Conservation (phyloP, 2,797 vertebrate genomes). For the Fistularia tabacaria region DNA sequence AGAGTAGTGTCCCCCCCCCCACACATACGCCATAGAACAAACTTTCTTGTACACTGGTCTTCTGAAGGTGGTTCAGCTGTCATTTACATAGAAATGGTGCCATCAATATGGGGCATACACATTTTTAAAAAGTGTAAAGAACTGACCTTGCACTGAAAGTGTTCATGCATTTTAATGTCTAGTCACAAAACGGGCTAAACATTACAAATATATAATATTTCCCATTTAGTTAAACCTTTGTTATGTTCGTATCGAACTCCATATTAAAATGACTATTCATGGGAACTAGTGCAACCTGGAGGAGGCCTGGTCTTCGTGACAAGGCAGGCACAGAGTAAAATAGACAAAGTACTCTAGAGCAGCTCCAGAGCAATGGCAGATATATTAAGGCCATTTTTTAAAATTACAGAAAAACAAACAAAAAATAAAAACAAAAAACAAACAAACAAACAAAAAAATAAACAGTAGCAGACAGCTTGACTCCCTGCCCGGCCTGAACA, state of each 20-base stretch:
- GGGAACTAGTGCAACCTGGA: constrained; percentile 98
- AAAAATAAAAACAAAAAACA: constrained; percentile 77
- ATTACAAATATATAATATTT: constrained; percentile 80
- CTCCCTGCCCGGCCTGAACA: constrained; percentile 59
- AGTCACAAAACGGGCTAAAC: constrained; percentile 79
- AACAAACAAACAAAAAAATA: constrained; percentile 39
- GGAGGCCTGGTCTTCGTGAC: constrained; percentile 92
- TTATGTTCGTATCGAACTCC: constrained; percentile 78
- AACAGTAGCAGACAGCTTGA: constrained; percentile 74
- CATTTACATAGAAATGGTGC: constrained; percentile 82
- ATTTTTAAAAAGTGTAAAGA: constrained; percentile 81
- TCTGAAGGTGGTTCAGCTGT: constrained; percentile 71
- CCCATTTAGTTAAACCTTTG: constrained; percentile 77
- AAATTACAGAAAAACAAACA: constrained; percentile 78
- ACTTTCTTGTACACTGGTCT: constrained; percentile 69
- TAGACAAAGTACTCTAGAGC: constrained; percentile 79
- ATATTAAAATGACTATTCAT: constrained; percentile 88
- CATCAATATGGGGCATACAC: constrained; percentile 86
- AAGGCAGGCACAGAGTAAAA: constrained; percentile 92
- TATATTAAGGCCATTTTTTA: constrained; percentile 94
- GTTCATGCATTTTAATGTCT: constrained; percentile 77
- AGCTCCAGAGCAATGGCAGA: constrained; percentile 91
- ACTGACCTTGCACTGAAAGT: constrained; percentile 78
- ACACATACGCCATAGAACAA: constrained; percentile 66
- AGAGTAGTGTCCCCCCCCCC: constrained; percentile 53